phyloP scores from a whole-genome alignment of 2,797 vertebrate species.

The Myiothlypis coronata region DNA sequence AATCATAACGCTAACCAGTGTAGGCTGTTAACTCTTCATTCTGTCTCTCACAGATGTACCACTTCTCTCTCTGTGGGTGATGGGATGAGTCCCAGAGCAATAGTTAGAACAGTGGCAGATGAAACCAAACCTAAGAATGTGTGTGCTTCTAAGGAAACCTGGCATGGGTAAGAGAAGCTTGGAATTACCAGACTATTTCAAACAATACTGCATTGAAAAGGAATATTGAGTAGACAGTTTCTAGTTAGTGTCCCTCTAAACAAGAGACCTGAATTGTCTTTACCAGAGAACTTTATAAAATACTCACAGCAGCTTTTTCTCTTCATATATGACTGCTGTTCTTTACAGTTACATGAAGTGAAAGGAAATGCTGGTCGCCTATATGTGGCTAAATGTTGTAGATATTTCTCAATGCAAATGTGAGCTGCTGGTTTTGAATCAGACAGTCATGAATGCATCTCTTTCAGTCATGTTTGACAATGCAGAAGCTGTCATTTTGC shows the following conservation, averaged over 20 bases:
- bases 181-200: not conserved
- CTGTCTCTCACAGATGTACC: slow-evolving; percentile 74
- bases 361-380: not conserved
- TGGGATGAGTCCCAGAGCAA: slow-evolving; percentile 71
- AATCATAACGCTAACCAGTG: fast-evolving
- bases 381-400: fast-evolving
- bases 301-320: not conserved
- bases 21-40: not conserved
- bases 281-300: not conserved
- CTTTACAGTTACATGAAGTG: not conserved
- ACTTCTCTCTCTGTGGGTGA: slow-evolving; percentile 78
- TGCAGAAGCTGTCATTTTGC: not conserved
- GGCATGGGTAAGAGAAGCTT: slow-evolving; percentile 86
- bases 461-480: fast-evolving
- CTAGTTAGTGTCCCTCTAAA: not conserved
- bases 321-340: not conserved
- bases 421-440: not conserved
- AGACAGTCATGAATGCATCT: not conserved
- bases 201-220: not conserved
- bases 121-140: slow-evolving; percentile 84
- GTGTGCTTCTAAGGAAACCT: slow-evolving; percentile 87
- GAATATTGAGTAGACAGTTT: not conserved
- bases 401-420: not conserved
- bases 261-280: not conserved
- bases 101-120: slow-evolving; percentile 69